These are phyloP conservation scores for Melieria crassipennis DNA, from an alignment of 2,888 invertebrate genomes.

Conservation along the genomic window DNA sequence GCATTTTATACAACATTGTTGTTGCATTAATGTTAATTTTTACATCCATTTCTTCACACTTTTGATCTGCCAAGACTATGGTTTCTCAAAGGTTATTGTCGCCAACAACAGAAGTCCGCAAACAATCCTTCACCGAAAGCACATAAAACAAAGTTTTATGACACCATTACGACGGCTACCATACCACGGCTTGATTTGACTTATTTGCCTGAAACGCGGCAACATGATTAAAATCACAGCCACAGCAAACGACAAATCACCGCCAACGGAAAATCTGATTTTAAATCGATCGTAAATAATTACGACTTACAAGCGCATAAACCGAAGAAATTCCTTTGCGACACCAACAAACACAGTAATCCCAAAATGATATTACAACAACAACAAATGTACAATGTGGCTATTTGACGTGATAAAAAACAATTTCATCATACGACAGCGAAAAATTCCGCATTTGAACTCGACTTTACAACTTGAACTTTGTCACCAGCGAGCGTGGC, in stretches of 20 bases:
- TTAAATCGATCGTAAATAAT: conserved; percentile 40
- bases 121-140: conserved; percentile 15
- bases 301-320: conserved; percentile 36
- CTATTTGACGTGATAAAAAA: not conserved
- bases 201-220: conserved; percentile 11
- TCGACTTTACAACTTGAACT: not conserved
- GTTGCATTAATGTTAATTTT: too few relatives aligned
- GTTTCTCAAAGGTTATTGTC: too few relatives aligned
- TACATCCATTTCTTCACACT: too few relatives aligned
- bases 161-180: conserved; percentile 10
- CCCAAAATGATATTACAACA: conserved; percentile 7
- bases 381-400: conserved; percentile 5
- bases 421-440: not conserved
- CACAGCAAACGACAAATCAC: not conserved
- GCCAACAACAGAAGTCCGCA: not conserved
- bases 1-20: too few relatives aligned
- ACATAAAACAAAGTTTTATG: conserved; percentile 30
- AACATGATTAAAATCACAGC: not conserved
- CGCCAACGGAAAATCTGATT: conserved; percentile 7
- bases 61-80: too few relatives aligned
- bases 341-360: conserved; percentile 15
- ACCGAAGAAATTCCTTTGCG: conserved; percentile 26
- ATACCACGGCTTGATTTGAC: conserved; percentile 11
- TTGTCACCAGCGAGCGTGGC: not conserved
- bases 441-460: not conserved